phyloP scores from a whole-genome alignment of 2,888 invertebrate species.

The Drosophila lutescens region DNA sequence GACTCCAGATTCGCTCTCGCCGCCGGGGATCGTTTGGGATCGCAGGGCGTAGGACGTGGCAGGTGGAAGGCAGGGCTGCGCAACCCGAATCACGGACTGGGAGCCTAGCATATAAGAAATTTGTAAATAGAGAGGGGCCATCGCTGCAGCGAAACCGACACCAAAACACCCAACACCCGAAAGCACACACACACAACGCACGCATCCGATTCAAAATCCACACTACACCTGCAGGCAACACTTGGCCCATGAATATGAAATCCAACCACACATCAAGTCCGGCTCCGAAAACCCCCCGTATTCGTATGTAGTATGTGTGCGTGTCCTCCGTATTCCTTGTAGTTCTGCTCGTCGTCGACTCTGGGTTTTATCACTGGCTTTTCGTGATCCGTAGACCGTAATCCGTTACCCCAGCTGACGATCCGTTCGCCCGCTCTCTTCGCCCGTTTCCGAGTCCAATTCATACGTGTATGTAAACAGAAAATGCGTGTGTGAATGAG shows the following conservation, averaged over 20 bases:
- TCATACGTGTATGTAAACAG: neutral
- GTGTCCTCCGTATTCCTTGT: constrained; percentile 30
- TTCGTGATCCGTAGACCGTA: neutral
- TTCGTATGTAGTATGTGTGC: constrained; percentile 27
- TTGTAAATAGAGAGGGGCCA: constrained; percentile 26
- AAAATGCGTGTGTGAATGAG: constrained; percentile 20
- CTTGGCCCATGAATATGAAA: constrained; percentile 9
- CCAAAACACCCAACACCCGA: neutral
- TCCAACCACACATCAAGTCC: constrained; percentile 1
- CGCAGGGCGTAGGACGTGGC: neutral
- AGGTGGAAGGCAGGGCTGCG: neutral
- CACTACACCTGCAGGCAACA: constrained; percentile 10
- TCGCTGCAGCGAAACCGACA: neutral
- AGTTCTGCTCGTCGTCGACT: constrained; percentile 6
- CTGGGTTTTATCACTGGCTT: constrained; percentile 4
- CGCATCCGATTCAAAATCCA: constrained; percentile 4
- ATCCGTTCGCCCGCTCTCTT: neutral
- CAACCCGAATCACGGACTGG: neutral
- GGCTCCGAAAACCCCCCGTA: constrained; percentile 7
- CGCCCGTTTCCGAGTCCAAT: neutral
- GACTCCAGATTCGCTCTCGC: constrained; percentile 8
- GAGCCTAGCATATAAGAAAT: constrained; percentile 13
- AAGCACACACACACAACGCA: constrained; percentile 4
- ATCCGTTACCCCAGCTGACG: neutral
- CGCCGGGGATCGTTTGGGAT: neutral